Evolutionary conservation across 2,888 invertebrate species (phyloP).

Genomic region (Tinea trinotella): DNA sequence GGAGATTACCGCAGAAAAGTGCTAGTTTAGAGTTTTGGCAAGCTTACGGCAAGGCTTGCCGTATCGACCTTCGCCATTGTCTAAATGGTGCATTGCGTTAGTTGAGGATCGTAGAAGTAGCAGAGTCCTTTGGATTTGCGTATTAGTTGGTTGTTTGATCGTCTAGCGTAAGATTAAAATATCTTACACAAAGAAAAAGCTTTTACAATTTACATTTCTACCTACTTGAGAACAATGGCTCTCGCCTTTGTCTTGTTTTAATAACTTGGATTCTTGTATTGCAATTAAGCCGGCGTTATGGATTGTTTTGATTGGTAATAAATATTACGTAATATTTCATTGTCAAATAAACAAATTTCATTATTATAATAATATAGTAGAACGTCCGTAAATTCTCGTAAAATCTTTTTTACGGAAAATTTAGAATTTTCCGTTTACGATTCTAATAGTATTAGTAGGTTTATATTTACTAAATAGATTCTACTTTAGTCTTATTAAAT

Average conservation of each 20-base stretch:
- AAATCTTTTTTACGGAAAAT: too few species aligned
- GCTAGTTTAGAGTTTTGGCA: not conserved
- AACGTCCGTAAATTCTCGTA: too few species aligned
- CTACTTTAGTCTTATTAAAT: too few species aligned
- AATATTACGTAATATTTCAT: not conserved
- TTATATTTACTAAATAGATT: too few species aligned
- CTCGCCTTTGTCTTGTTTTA: not conserved
- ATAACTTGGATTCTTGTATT: not conserved
- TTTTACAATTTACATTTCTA: not conserved
- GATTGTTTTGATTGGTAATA: not conserved
- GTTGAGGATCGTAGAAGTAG: not conserved
- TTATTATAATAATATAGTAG: too few species aligned
- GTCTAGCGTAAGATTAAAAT: not conserved
- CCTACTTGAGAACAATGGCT: not conserved
- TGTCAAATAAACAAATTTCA: too few species aligned
- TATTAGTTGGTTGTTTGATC: not conserved
- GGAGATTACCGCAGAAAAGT: not conserved
- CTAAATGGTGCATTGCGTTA: conserved; percentile 72
- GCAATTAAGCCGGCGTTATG: not conserved
- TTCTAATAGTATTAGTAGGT: too few species aligned
- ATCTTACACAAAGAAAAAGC: not conserved
- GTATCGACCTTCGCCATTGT: conserved; percentile 70
- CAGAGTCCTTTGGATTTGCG: not conserved
- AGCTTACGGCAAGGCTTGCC: conserved; percentile 1
- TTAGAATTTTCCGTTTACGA: too few species aligned